Conservation (phyloP, 2,113 vertebrate species). For the Syngnathus floridae region DNA sequence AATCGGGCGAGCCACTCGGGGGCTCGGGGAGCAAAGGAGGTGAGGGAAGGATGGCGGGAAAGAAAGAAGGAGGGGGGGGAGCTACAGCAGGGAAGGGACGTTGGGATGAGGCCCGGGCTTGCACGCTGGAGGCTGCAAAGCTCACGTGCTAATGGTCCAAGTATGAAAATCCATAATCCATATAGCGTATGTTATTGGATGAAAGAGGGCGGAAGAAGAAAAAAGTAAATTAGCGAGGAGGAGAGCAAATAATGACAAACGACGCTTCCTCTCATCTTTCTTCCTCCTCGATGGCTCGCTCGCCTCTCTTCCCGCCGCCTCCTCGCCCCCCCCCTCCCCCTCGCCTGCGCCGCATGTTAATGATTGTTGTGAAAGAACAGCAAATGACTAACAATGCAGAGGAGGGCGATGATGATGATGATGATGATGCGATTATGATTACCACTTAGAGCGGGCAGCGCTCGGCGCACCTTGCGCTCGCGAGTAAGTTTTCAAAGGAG, state of each 20-base stretch:
- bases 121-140: slow-evolving; percentile 37
- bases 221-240: neutral
- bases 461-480: neutral
- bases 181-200: neutral
- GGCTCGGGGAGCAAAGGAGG: slow-evolving; percentile 63
- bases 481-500: slow-evolving; percentile 43
- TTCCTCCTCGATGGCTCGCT: slow-evolving; percentile 26
- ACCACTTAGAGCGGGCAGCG: slow-evolving; percentile 56
- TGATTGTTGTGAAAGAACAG: slow-evolving; percentile 50
- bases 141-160: slow-evolving; percentile 1
- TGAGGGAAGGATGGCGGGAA: slow-evolving; percentile 33
- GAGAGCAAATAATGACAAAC: neutral
- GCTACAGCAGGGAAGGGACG: slow-evolving; percentile 45
- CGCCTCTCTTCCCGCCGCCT: slow-evolving; percentile 32
- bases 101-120: slow-evolving; percentile 41
- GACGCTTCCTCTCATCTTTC: slow-evolving; percentile 20
- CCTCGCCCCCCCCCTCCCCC: slow-evolving; percentile 34
- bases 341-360: slow-evolving; percentile 50
- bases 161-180: no score
- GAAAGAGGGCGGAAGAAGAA: neutral
- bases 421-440: slow-evolving; percentile 46
- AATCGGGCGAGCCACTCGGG: slow-evolving; percentile 85
- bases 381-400: slow-evolving; percentile 46
- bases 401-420: slow-evolving; percentile 25
- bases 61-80: slow-evolving; percentile 7